Conservation (phyloP, 1,140 invertebrate species). For the Drosophila nebulosa region DNA sequence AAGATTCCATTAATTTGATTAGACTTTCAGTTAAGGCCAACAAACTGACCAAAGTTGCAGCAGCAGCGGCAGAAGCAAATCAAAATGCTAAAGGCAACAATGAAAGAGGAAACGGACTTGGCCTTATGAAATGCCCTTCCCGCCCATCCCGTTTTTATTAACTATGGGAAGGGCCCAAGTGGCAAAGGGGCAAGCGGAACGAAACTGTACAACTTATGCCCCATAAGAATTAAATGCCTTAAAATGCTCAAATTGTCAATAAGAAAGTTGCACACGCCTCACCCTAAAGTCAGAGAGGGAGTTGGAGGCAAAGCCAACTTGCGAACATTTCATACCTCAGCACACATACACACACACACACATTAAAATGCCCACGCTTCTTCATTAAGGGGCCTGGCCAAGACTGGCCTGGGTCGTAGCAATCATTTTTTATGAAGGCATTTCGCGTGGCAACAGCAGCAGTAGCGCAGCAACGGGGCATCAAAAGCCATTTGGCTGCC, state of each 20-base stretch:
- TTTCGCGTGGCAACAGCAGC: constrained; percentile 18
- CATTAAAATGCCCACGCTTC: constrained; percentile 71
- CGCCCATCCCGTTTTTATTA: constrained; percentile 44
- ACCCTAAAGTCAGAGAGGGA: background rate
- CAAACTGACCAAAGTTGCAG: background rate
- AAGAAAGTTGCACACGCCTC: constrained; percentile 64
- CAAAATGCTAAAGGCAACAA: constrained; percentile 11
- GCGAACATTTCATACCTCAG: constrained; percentile 65
- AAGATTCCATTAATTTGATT: constrained; percentile 77
- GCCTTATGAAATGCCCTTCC: constrained; percentile 58
- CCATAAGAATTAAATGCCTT: constrained; percentile 73
- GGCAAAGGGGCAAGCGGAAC: background rate
- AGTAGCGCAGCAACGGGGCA: constrained; percentile 41
- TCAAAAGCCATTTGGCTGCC: constrained; percentile 76
- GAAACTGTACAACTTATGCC: constrained; percentile 51
- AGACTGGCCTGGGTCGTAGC: constrained; percentile 33
- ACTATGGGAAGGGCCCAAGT: constrained; percentile 19
- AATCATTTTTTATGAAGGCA: constrained; percentile 77
- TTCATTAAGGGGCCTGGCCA: constrained; percentile 54
- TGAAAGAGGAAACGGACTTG: constrained; percentile 51
- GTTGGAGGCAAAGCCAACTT: constrained; percentile 47
- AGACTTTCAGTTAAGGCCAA: constrained; percentile 38
- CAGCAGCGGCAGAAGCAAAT: background rate
- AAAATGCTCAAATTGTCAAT: constrained; percentile 78
- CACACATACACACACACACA: constrained; percentile 16